Base-by-base conservation (phyloP, 2,113 vertebrate genomes). In the Proterorhinus semilunaris region DNA sequence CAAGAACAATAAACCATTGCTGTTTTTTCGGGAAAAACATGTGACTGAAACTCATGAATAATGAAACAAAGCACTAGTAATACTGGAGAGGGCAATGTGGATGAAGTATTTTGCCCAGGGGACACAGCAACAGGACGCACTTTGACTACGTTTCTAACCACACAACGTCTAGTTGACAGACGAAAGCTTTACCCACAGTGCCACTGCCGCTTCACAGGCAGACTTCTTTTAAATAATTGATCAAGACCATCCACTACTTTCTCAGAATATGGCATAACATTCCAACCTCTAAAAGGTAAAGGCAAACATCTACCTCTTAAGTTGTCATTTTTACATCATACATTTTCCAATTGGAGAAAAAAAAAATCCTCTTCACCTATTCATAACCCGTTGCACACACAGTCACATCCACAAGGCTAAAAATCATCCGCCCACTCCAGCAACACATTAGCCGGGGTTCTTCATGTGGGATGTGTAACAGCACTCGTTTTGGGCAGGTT, bases 391-490 rank as follows among this genome's bases (percentile, higher is more conserved):
- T 73, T 15, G 36, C 11, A 55, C 54, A 72, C 44, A 57, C 45
- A 69, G 50, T 52, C 67, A 81, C 44, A 82, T 76, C 72, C 72
- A 81, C 82, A 74, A 74, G 69, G 72, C 79, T 71, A 58, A 78
- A 76, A 73, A 78, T 68, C 69, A 53, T 36, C 66, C 79, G 44
- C 84, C 79, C 75, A 84, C 81, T 59, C 62, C 58, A 63, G 66
- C 27, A 70, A 74, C 65, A 7, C 78, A 71, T 79, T 69, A 55
- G 75, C 72, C 75, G 51, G 78, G 48, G 49, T 74, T 85, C 82
- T 80, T 81, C 80, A 83, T 79, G 87, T 86, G 86, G 82, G 86
- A 87, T 86, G 89, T 69, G 72, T 62, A 76, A 58, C 80, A 75
- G 74, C 81, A 87, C 84, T 65, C 72, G 43, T 12, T 21, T 59